Conservation (phyloP, 1,140 invertebrate genomes). For the Neotoxoptera formosana region DNA sequence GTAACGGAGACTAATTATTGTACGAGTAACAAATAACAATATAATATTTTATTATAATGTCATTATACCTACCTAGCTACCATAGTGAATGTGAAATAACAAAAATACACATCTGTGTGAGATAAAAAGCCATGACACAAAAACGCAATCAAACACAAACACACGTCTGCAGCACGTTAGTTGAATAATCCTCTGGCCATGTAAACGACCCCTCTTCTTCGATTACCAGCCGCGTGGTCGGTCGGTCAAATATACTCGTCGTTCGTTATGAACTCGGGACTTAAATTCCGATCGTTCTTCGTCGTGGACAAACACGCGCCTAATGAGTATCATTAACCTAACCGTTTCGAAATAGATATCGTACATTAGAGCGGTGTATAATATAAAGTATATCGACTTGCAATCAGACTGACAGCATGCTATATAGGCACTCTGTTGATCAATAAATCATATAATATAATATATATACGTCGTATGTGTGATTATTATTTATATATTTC, state of each 20-base stretch:
- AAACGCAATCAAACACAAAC: neutral
- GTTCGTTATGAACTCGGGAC: neutral
- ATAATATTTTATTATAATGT: neutral
- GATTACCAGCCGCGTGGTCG: neutral
- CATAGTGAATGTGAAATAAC: constrained; percentile 13
- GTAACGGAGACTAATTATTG: neutral
- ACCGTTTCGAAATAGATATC: neutral
- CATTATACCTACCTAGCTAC: neutral
- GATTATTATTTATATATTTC: neutral
- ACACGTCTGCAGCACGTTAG: neutral
- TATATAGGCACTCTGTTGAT: neutral
- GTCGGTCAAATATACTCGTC: neutral
- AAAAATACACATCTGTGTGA: neutral
- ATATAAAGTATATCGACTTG: neutral
- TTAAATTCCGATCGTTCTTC: neutral
- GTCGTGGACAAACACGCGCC: neutral
- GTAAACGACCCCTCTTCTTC: constrained; percentile 24
- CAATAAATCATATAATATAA: too few relatives aligned
- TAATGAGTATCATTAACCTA: neutral
- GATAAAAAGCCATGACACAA: constrained; percentile 41
- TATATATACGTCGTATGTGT: neutral
- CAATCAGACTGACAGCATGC: neutral
- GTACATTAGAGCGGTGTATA: neutral
- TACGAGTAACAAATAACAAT: neutral
- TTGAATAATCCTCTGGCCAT: neutral